Evolutionary conservation across 2,797 vertebrate species (phyloP).

Genomic region (Cuniculus paca): DNA sequence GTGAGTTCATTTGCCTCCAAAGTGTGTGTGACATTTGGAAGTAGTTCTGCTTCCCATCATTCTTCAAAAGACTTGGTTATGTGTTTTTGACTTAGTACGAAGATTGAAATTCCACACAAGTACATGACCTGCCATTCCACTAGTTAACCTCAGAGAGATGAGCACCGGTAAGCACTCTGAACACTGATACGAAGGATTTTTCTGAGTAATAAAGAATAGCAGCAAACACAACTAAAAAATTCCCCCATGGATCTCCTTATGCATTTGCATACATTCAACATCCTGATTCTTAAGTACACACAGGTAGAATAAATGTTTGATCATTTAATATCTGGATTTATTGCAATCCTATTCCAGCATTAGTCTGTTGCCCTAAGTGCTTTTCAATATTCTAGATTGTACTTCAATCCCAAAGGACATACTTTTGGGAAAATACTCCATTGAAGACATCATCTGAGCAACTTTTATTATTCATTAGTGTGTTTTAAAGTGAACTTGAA

Average conservation of each 20-base stretch:
- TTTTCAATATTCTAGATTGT: slow-evolving; percentile 31
- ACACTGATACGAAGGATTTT: background rate
- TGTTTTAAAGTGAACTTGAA: slow-evolving; percentile 70
- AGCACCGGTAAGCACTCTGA: background rate
- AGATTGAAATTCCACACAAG: background rate
- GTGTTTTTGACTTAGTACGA: background rate
- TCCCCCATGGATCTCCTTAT: background rate
- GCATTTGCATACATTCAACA: background rate
- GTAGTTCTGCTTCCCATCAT: background rate
- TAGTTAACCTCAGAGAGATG: background rate
- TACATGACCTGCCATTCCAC: background rate
- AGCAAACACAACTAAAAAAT: background rate
- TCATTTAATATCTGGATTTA: slow-evolving; percentile 41
- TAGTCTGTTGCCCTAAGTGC: slow-evolving; percentile 29
- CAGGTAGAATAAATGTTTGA: background rate
- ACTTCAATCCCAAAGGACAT: slow-evolving; percentile 56
- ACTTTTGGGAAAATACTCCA: slow-evolving; percentile 69
- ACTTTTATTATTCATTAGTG: slow-evolving; percentile 69
- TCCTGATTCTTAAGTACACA: background rate
- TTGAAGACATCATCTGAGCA: slow-evolving; percentile 53
- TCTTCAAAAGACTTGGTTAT: background rate
- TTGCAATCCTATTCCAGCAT: background rate
- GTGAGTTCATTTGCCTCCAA: background rate
- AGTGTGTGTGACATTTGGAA: background rate
- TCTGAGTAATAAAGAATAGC: background rate